These are phyloP conservation scores for Scelioninae gen. 2 DNA, from an alignment of 2,888 invertebrate species.

Conservation along the genomic window DNA sequence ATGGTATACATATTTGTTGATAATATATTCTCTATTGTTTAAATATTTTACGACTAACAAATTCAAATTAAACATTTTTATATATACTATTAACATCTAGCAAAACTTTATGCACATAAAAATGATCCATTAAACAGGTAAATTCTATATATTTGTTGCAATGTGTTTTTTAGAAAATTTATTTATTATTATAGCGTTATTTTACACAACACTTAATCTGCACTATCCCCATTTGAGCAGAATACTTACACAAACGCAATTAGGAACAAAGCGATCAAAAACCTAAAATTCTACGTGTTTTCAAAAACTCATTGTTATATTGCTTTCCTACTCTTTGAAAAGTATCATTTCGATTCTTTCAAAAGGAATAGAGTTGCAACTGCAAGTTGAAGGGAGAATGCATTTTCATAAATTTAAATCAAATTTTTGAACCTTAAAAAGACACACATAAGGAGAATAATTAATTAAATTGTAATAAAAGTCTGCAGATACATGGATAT, in stretches of 20 bases:
- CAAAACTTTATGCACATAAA: too few species aligned
- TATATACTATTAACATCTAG: too few species aligned
- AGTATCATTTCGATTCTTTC: conserved; percentile 1
- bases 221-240: conserved; percentile 13
- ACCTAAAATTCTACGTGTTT: not conserved
- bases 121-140: too few species aligned
- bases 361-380: conserved; percentile 37
- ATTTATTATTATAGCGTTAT: conserved; percentile 30
- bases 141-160: too few species aligned
- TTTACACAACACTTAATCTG: conserved; percentile 28
- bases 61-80: too few species aligned
- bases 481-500: not conserved
- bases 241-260: conserved; percentile 20
- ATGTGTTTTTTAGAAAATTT: too few species aligned
- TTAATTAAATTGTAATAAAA: conserved; percentile 9
- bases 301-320: conserved; percentile 5
- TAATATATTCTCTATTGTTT: too few species aligned
- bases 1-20: too few species aligned
- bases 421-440: conserved; percentile 3
- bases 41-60: too few species aligned
- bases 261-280: not conserved
- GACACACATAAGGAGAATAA: not conserved
- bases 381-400: conserved; percentile 27
- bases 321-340: not conserved
- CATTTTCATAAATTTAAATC: conserved; percentile 44